Evolutionary conservation across 2,113 vertebrate genomes (phyloP), one percentile per base, ranked within the genome.

Genomic region (Columba janthina): DNA sequence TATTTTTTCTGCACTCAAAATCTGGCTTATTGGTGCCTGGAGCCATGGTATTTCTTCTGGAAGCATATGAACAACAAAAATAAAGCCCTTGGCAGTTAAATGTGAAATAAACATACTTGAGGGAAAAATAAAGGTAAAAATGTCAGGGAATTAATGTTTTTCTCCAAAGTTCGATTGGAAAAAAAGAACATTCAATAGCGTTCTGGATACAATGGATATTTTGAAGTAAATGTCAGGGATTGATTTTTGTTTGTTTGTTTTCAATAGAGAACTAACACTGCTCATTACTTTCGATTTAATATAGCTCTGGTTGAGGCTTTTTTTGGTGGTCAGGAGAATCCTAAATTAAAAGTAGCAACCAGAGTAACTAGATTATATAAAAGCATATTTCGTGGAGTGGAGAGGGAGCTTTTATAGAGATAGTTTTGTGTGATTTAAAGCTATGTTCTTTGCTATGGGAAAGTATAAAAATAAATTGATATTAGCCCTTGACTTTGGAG

Each of bases 191-290:
- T 64, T 77, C 34, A 24, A 0, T 87, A 17, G 1, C 75, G 26
- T 81, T 76, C 56, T 67, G 65, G 42, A 36, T 78, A 77, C 70
- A 93, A 13, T 50, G 38, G 42, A 8, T 78, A 57, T 82, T 80
- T 87, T 89, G 38, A 85, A 69, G 70, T 70, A 78, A 64, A 48
- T 34, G 11, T 25, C 38, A 75, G 58, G 40, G 32, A 61, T 66
- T 92, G 6, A 13, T 36, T 87, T 92, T 79, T 82, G 13, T 57
- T 84, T 85, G 26, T 32, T 92, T 93, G 42, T 58, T 88, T 86
- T 80, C 54, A 50, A 0, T 61, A 71, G 42, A 67, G 42, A 78
- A 48, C 15, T 77, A 60, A 13, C 12, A 11, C 3, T 71, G 15
- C 21, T 92, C 10, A 15, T 54, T 90, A 80, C 22, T 85, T 90